Percentiles rank a stretch among this genome's conserved stretches.
These are phyloP conservation scores for Mesochorus sp. DNA, from an alignment of 2,888 invertebrate genomes.

Conservation along the genomic window DNA sequence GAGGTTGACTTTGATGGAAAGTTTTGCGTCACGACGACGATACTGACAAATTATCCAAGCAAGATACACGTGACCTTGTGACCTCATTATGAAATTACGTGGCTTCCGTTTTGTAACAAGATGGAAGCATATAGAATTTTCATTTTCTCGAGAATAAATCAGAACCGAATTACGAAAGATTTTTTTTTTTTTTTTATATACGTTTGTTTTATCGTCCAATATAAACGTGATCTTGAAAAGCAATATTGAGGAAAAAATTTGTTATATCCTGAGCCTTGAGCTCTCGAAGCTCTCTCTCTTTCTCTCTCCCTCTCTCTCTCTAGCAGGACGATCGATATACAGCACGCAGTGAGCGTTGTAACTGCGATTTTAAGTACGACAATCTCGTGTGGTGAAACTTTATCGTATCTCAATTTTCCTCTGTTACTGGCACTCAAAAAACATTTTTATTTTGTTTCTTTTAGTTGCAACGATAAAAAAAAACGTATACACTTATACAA, in stretches of 20 bases:
- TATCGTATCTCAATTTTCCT: slow-evolving; percentile 42
- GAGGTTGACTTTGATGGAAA: slow-evolving; percentile 40
- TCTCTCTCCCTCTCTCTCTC: no score
- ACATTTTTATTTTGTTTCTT: no score
- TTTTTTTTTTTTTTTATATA: no score
- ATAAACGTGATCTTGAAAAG: no score
- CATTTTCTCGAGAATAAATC: no score
- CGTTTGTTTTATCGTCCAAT: no score
- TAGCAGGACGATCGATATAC: not conserved
- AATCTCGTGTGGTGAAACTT: slow-evolving; percentile 35
- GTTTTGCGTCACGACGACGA: slow-evolving; percentile 34
- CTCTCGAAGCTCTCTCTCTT: no score
- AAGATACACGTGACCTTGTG: not conserved
- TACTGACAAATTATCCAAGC: not conserved
- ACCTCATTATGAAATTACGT: no score
- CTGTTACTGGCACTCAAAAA: slow-evolving; percentile 13
- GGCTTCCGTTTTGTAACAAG: no score
- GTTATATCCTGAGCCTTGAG: not conserved
- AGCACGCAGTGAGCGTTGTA: not conserved
- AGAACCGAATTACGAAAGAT: no score
- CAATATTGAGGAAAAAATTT: not conserved
- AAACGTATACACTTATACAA: slow-evolving; percentile 1
- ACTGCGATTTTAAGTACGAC: slow-evolving; percentile 17
- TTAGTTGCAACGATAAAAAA: not conserved
- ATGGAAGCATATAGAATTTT: no score